Percentiles rank a stretch among this genome's conserved stretches.
Evolutionary conservation across 1,140 invertebrate genomes (phyloP).

Genomic region (Drosophila rufa): DNA sequence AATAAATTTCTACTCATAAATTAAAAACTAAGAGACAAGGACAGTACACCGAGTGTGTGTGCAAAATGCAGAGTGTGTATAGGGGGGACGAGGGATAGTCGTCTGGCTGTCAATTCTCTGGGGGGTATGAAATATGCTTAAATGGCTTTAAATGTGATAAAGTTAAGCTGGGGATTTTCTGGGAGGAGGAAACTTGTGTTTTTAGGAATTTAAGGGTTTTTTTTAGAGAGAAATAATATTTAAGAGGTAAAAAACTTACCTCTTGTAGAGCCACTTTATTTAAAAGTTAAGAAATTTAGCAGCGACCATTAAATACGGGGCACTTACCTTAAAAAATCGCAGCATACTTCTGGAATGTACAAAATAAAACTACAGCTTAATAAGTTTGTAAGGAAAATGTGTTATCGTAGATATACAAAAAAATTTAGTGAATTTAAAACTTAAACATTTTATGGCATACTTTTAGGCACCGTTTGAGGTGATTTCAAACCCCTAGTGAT

Average conservation of each 20-base stretch:
- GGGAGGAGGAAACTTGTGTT: background rate
- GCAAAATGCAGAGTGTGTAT: background rate
- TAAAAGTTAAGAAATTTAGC: too few species aligned
- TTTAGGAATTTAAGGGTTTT: background rate
- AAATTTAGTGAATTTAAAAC: too few species aligned
- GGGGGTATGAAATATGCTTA: background rate
- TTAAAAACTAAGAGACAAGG: conserved; percentile 77
- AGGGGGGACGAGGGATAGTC: conserved; percentile 3
- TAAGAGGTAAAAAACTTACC: background rate
- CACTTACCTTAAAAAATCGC: background rate
- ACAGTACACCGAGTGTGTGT: conserved; percentile 31
- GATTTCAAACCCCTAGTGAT: too few species aligned
- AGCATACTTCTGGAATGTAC: background rate
- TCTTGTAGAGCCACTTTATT: too few species aligned
- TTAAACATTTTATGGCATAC: too few species aligned
- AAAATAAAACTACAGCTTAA: too few species aligned
- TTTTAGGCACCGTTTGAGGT: too few species aligned
- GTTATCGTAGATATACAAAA: too few species aligned
- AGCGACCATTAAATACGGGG: too few species aligned
- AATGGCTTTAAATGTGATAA: conserved; percentile 22
- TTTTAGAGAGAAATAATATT: background rate
- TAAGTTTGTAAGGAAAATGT: too few species aligned
- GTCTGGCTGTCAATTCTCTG: conserved; percentile 34
- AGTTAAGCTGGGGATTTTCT: background rate
- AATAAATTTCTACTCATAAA: conserved; percentile 84